Evolutionary conservation across 2,888 invertebrate genomes (phyloP), one percentile per base, ranked within the genome.

Genomic region (Calliopum simillimum): DNA sequence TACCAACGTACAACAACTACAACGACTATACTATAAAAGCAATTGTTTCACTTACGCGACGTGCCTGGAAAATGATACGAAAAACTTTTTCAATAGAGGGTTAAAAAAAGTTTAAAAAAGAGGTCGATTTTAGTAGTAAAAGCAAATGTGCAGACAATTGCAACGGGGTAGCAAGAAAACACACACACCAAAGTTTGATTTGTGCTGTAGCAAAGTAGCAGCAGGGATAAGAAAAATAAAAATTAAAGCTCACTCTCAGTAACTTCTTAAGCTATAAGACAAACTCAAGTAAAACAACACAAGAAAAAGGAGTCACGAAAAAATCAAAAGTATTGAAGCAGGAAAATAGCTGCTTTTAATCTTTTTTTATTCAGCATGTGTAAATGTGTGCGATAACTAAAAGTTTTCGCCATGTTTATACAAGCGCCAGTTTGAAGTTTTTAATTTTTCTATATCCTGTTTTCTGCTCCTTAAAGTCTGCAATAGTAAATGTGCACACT

Each of bases 21-120:
- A 44, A 63, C 53, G 21, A 65, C 33, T 14, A 59, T 8, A 33
- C 33, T 33, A 19, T 51, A 13, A 14, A 51, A 41, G 41, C 63
- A 47, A 64, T 51, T 53, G 64, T 65, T 53, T 65, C 53, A 41
- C 64, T 53, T 53, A 63, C 47, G 43, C 5, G 33, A 59, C 59
- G 59, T 59, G 59, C 16, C 59, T 12, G 14, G n/a, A 41, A 44
- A 59, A 59, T 44, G 59, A 59, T 41, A 59, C 59, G 44, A 21
- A 58, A 58, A 58, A 58, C 44, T 61, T 61, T 61, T 61, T 61
- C 44, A 44, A 44, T 61, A 49, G 14, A 47, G 13, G 19, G 12
- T 13, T 3, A 21, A 53, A 53, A 53, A 21, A 23, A n/a, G 0
- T 12, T 8, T 23, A 0, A 53, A 53, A 53, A 13, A 21, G 11